Evolutionary conservation across 2,888 invertebrate species (phyloP).

Genomic region (Torymus texanus): DNA sequence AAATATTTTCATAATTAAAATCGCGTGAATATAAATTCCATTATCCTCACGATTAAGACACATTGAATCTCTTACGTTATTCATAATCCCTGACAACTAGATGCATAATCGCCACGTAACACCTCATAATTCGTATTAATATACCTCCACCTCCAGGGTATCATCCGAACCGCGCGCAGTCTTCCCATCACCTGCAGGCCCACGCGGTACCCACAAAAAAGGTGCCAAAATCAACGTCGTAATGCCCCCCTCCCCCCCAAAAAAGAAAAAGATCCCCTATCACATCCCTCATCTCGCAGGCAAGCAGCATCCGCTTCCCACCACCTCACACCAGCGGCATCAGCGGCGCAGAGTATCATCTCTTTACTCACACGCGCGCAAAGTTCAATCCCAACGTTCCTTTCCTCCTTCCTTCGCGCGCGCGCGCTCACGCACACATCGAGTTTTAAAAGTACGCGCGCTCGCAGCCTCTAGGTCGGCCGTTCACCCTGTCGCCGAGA

Average conservation of each 20-base stretch:
- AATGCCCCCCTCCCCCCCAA: no score
- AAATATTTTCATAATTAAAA: no score
- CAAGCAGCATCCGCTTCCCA: conserved; percentile 49
- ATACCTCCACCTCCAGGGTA: not conserved
- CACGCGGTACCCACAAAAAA: no score
- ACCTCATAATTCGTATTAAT: not conserved
- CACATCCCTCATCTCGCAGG: no score
- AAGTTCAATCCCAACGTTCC: conserved; percentile 50
- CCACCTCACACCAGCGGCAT: conserved; percentile 65
- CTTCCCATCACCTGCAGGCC: no score
- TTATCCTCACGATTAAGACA: no score
- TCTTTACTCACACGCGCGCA: conserved; percentile 57
- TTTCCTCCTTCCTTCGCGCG: conserved; percentile 59
- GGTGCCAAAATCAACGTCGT: no score
- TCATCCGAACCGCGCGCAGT: not conserved
- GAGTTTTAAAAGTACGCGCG: conserved; percentile 53
- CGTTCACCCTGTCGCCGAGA: conserved; percentile 70
- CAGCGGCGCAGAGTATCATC: no score
- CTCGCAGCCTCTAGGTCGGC: conserved; percentile 74
- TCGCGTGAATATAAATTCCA: no score
- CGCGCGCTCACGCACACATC: conserved; percentile 43
- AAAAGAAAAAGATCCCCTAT: no score
- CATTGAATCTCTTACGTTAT: no score
- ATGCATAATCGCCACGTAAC: not conserved
- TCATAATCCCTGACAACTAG: no score